These are phyloP conservation scores for Epinotia bilunana DNA, from an alignment of 2,888 invertebrate genomes.

Conservation along the genomic window DNA sequence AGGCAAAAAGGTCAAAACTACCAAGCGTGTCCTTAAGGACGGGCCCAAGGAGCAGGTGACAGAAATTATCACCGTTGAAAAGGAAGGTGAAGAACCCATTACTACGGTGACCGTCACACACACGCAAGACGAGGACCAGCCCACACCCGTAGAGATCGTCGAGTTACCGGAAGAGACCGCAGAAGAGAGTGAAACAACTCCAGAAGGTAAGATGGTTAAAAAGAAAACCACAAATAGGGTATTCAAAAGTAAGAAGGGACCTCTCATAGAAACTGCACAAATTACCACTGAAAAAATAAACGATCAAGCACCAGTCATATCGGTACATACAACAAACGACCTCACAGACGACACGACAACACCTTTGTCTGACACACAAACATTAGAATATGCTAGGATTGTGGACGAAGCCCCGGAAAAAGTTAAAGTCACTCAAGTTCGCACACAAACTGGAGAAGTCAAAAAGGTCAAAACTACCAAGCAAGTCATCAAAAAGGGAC, in stretches of 20 bases:
- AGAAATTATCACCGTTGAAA: conserved; percentile 57
- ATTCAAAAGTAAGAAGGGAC: neutral
- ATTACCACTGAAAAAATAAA: conserved; percentile 9
- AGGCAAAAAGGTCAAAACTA: conserved; percentile 49
- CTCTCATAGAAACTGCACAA: neutral
- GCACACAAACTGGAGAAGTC: conserved; percentile 49
- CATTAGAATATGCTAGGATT: conserved; percentile 54
- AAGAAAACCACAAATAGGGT: conserved; percentile 6
- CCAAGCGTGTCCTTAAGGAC: conserved; percentile 47
- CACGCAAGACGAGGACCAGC: neutral
- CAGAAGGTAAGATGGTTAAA: neutral
- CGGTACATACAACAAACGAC: conserved; percentile 46
- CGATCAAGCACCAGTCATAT: neutral
- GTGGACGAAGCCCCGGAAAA: conserved; percentile 48
- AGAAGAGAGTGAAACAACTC: neutral
- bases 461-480: conserved; percentile 52
- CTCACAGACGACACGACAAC: conserved; percentile 53
- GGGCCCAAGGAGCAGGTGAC: conserved; percentile 56
- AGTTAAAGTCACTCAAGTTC: conserved; percentile 50
- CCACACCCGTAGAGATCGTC: conserved; percentile 57
- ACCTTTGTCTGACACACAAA: conserved; percentile 51
- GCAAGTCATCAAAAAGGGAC: conserved; percentile 37
- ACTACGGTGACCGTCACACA: neutral
- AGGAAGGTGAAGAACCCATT: conserved; percentile 54
- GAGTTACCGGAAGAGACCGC: conserved; percentile 54